Conservation (phyloP, 2,113 vertebrate species). For the Petrocephalus zakoni region DNA sequence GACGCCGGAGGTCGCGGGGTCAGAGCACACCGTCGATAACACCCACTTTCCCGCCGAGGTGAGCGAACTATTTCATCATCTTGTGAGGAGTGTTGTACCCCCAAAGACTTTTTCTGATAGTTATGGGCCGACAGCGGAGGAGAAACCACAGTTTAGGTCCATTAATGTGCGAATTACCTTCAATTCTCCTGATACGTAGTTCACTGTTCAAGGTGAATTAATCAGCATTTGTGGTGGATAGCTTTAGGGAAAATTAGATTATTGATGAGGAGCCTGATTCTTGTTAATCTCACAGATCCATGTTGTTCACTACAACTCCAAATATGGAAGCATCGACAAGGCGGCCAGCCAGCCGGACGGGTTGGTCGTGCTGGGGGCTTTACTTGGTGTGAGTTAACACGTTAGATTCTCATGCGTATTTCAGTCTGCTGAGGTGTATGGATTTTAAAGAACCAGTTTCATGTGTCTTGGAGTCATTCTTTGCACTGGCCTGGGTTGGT, state of each 20-base stretch:
- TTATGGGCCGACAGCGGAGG: no score
- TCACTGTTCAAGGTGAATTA: neutral
- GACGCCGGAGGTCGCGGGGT: constrained; percentile 37
- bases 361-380: constrained; percentile 44
- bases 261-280: neutral
- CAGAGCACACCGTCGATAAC: constrained; percentile 52
- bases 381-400: constrained; percentile 39
- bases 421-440: neutral
- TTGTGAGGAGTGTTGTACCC: neutral
- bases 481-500: neutral
- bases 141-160: no score
- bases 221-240: neutral
- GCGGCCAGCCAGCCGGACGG: constrained; percentile 45
- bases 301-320: constrained; percentile 52
- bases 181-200: neutral
- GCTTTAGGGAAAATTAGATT: neutral
- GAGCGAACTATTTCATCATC: neutral
- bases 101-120: no score
- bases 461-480: neutral
- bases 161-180: neutral
- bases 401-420: neutral
- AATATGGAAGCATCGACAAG: constrained; percentile 37
- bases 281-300: constrained; percentile 37
- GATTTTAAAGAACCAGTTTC: neutral
- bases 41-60: constrained; percentile 53